Base-by-base conservation (phyloP, 2,113 vertebrate species). In the Colaptes auratus region DNA sequence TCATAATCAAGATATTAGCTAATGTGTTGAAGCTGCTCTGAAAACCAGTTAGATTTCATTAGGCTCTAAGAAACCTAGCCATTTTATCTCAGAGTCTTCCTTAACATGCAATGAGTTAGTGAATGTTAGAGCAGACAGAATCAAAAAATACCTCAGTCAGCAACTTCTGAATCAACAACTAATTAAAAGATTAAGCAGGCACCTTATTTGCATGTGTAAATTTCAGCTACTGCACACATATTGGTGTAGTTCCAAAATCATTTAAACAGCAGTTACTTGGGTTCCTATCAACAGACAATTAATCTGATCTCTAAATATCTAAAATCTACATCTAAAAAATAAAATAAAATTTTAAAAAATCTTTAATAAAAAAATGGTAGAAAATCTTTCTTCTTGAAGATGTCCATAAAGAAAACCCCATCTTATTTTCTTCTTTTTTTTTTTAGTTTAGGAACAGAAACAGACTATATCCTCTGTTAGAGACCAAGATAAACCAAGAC, bases 181-280 rank as follows among this genome's bases (percentile, higher is more conserved):
- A 86, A 93, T 86, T 91, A 93, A 95, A 83, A 56, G 77, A 96
- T 92, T 91, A 92, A 92, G 50, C 90, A 82, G 71, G 16, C 39
- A 82, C 60, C 81, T 95, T 72, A 97, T 96, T 96, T 97, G 94
- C 95, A 97, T 97, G 93, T 95, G 75, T 30, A 96, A 79, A 97
- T 97, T 96, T 96, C 95, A 95, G 72, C 91, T 96, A 89, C 71
- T 95, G 93, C 82, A 97, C 39, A 48, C 2, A 2, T 94, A 88
- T 65, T 95, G 58, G 24, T 95, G 80, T 56, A 96, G 55, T 95
- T 93, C 88, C 93, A 97, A 92, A 96, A 96, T 90, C 74, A 71
- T 76, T 65, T 84, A 75, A 89, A 65, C 66, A 94, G 83, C 89
- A 95, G 86, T 93, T 76, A 73, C 71, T 58, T 30, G 71, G 48